Conservation (phyloP, 1,140 invertebrate genomes). For the Helicoverpa armigera region DNA sequence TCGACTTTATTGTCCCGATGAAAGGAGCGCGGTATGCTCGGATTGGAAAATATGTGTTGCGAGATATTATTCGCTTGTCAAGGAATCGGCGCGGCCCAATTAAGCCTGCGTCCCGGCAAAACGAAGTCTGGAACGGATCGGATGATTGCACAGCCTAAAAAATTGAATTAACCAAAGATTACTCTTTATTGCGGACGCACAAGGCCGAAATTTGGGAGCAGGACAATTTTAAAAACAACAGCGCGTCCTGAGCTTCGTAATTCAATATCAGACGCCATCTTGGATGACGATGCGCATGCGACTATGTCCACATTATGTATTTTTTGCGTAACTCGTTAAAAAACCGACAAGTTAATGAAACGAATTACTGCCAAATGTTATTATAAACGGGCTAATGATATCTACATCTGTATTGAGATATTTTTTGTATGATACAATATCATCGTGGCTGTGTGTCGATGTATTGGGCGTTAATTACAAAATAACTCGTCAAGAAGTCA, state of each 20-base stretch:
- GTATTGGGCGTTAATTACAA: conserved; percentile 71
- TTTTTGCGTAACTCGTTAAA: conserved; percentile 51
- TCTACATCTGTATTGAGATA: conserved; percentile 60
- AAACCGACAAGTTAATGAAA: conserved; percentile 54
- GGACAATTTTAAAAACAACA: conserved; percentile 25
- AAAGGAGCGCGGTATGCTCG: conserved; percentile 16
- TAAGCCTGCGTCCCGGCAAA: conserved; percentile 58
- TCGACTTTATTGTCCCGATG: conserved; percentile 27
- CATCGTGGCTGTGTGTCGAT: conserved; percentile 51
- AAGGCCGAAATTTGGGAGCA: conserved; percentile 37
- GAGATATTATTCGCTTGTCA: conserved; percentile 59
- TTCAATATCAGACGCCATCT: conserved; percentile 61
- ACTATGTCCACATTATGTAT: conserved; percentile 33
- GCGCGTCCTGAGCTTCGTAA: conserved; percentile 23
- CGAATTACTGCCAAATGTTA: conserved; percentile 57
- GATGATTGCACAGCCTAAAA: conserved; percentile 51
- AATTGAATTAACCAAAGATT: conserved; percentile 31
- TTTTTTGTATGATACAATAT: conserved; percentile 56
- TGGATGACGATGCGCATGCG: conserved; percentile 52
- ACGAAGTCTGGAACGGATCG: conserved; percentile 57
- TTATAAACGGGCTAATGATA: conserved; percentile 61
- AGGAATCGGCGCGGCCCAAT: conserved; percentile 58
- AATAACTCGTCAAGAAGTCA: conserved; percentile 64
- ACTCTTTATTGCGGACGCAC: conserved; percentile 20
- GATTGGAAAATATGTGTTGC: conserved; percentile 36